These are phyloP conservation scores for Drosophila cognata DNA, from an alignment of 2,888 invertebrate genomes.

Conservation along the genomic window DNA sequence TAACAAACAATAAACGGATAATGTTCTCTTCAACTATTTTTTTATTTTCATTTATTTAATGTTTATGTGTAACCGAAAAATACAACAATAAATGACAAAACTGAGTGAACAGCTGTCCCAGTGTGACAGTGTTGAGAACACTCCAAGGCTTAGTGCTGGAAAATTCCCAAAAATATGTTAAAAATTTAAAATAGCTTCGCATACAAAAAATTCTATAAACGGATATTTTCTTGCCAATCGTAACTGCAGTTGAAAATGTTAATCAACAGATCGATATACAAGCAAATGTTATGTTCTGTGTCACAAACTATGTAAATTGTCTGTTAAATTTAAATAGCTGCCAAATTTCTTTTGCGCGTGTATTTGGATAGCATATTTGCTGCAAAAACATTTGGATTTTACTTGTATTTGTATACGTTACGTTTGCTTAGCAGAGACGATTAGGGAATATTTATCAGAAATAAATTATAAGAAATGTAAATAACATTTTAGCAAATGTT, in stretches of 20 bases:
- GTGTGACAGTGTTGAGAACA: conserved; percentile 43
- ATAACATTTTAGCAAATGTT: not conserved
- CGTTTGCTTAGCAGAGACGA: not conserved
- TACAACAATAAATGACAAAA: conserved; percentile 65
- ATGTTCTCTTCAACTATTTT: conserved; percentile 60
- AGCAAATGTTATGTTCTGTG: not conserved
- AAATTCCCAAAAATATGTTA: conserved; percentile 21
- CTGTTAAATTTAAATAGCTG: not conserved
- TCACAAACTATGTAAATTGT: not conserved
- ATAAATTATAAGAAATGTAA: not conserved
- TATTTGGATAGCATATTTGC: not conserved
- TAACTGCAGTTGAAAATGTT: not conserved
- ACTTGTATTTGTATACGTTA: not conserved
- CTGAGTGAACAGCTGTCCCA: conserved; percentile 59
- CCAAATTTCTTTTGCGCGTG: not conserved
- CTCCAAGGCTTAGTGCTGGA: conserved; percentile 21
- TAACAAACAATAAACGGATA: conserved; percentile 58
- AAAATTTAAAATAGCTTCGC: conserved; percentile 1
- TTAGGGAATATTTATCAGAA: not conserved
- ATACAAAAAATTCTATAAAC: not conserved
- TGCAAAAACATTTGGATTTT: not conserved
- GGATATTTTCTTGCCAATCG: not conserved
- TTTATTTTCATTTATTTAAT: conserved; percentile 60
- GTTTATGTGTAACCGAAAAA: conserved; percentile 60
- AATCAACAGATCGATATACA: not conserved